Base-by-base conservation (phyloP, 2,113 vertebrate genomes). In the Sinocyclocheilus grahami region DNA sequence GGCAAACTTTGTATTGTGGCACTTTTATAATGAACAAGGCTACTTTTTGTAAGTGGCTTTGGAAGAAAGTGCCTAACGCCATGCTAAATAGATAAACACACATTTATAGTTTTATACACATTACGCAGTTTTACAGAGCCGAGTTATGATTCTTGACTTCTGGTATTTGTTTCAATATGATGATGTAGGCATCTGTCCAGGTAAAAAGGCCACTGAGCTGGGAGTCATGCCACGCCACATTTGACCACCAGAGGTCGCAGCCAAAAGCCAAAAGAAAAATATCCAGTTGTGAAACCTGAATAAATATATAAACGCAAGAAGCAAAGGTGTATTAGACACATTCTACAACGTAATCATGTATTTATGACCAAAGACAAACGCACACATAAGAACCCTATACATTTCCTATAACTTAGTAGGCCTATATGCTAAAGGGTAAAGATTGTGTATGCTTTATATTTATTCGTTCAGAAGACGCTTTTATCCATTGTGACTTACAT, bases 221-320 rank as follows among this genome's bases (percentile, higher is more conserved):
- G 33, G 58, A 9, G 20, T 27, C 33, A 24, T 63, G 20, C 30
- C 22, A 42, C 27, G 30, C 9, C 37, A 58, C 27, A 75, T 74
- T 74, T 84, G 51, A 58, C 82, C 82, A 84, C 82, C 48, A 74
- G 82, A 75, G 20, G 82, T 60, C 67, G 82, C 82, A 84, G 53
- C 8, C 7, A 27, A 55, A 83, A 58, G 3, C 51, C 11, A 58
- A 13, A 11, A 77, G 46, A 42, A 51, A 27, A 24, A 51, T 9
- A 51, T 24, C 5, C 39, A n/a, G 22, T n/a, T 76, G 72, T 51
- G 42, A 76, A 53, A n/a, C 12, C 12, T 51, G 46, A 51, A 51
- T 76, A 76, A 14, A 60, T 60, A 60, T 14, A 60, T 22, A 60
- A 60, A 60, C 8, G 20, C 58, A n/a, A 60, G 20, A 60, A 60